These are phyloP conservation scores for Heterohyrax brucei DNA, from an alignment of 2,797 vertebrate species.

Conservation along the genomic window DNA sequence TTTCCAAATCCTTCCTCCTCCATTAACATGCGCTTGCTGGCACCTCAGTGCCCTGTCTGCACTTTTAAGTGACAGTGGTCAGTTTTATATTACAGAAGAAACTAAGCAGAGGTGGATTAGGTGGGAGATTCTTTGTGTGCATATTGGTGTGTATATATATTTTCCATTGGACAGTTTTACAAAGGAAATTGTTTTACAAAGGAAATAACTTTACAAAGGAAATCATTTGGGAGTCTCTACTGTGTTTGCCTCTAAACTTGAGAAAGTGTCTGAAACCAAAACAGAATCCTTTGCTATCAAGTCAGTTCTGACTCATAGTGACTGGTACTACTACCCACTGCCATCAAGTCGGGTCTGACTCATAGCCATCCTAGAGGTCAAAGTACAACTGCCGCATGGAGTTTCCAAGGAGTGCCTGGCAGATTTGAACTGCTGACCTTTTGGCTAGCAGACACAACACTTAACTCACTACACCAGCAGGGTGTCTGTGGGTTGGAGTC, in stretches of 20 bases:
- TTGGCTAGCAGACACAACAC: no score
- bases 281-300: no score
- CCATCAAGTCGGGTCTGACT: no score
- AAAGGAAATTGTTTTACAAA: constrained; percentile 3
- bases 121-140: neutral
- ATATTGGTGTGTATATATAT: neutral
- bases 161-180: neutral
- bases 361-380: no score
- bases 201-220: neutral
- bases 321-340: neutral
- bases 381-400: no score
- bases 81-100: constrained; percentile 14
- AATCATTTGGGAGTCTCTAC: neutral
- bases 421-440: no score
- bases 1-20: neutral
- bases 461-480: no score
- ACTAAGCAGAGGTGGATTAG: neutral
- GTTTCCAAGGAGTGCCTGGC: no score
- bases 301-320: no score
- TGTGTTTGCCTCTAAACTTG: neutral
- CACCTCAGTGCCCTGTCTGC: neutral
- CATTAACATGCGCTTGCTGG: neutral
- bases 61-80: neutral
- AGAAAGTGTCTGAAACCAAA: neutral
- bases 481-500: no score